Percentiles rank a stretch among this genome's conserved stretches.
Conservation (phyloP, 2,888 invertebrate species). For the Lumbricus terrestris region DNA sequence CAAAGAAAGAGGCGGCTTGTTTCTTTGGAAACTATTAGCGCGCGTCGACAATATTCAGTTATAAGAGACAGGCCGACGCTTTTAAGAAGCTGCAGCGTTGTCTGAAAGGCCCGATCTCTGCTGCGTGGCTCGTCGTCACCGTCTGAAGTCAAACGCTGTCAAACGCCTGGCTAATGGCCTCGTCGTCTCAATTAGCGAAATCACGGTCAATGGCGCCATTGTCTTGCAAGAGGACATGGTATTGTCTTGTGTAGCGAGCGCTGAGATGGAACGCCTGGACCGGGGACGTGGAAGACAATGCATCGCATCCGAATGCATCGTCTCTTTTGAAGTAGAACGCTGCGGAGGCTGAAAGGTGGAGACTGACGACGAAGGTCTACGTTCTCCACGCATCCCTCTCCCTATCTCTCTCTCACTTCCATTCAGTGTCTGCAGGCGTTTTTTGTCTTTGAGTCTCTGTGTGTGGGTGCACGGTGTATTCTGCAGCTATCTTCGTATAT, state of each 20-base stretch:
- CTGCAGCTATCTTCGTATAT: not conserved
- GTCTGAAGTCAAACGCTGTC: conserved; percentile 10
- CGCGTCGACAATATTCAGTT: not conserved
- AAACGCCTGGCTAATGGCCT: conserved; percentile 5
- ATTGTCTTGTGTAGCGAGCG: not conserved
- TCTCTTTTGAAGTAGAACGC: not conserved
- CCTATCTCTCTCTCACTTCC: not conserved
- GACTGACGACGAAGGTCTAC: no score
- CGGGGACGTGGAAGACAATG: not conserved
- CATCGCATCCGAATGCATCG: not conserved
- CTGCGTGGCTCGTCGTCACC: not conserved
- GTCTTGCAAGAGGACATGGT: not conserved
- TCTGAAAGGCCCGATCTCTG: not conserved
- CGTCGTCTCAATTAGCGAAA: not conserved
- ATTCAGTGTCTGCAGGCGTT: no score
- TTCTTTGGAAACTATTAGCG: not conserved
- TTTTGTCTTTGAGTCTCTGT: no score
- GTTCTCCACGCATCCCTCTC: not conserved
- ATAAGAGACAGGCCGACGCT: not conserved
- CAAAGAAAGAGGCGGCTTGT: not conserved
- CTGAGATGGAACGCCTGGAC: not conserved
- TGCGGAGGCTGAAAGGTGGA: not conserved
- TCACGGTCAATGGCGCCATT: not conserved
- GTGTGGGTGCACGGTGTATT: no score
- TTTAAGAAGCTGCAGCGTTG: not conserved